A percentile compares a stretch with the other conserved stretches of the same genome.
Conservation (phyloP, 2,888 invertebrate genomes). For the Stenolophus ochropezus region DNA sequence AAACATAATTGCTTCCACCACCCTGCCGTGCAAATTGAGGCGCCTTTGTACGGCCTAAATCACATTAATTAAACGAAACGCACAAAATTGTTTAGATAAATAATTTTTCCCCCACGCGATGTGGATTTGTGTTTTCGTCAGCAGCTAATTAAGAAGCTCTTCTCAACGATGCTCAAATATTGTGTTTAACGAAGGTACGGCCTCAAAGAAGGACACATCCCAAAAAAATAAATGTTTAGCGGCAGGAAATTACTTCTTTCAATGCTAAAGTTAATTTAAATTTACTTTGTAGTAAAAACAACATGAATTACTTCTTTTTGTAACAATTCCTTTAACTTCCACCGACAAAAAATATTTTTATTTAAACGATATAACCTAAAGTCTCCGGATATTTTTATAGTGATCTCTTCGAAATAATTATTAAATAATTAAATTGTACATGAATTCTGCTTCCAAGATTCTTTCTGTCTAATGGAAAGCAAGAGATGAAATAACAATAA, state of each 20-base stretch:
- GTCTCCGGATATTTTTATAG: too few species aligned
- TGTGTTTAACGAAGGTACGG: not conserved
- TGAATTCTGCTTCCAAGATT: too few species aligned
- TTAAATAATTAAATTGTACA: too few species aligned
- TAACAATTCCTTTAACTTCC: not conserved
- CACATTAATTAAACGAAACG: constrained; percentile 44
- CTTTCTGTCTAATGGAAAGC: too few species aligned
- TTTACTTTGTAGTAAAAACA: not conserved
- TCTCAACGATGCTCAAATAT: not conserved
- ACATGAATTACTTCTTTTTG: not conserved
- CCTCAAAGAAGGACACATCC: not conserved
- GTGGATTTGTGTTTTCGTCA: constrained; percentile 32
- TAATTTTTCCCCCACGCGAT: constrained; percentile 25
- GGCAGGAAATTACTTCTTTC: not conserved
- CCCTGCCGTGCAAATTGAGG: constrained; percentile 27
- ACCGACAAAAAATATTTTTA: too few species aligned
- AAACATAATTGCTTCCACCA: constrained; percentile 31
- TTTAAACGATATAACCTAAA: too few species aligned
- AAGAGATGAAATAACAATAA: too few species aligned
- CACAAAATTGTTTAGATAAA: constrained; percentile 39
- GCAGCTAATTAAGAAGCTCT: not conserved
- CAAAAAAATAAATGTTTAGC: not conserved
- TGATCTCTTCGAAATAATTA: too few species aligned
- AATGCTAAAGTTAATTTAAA: not conserved
- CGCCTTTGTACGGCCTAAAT: constrained; percentile 14